Evolutionary conservation across 2,888 invertebrate species (phyloP).

Genomic region (Limnephilus rhombicus): DNA sequence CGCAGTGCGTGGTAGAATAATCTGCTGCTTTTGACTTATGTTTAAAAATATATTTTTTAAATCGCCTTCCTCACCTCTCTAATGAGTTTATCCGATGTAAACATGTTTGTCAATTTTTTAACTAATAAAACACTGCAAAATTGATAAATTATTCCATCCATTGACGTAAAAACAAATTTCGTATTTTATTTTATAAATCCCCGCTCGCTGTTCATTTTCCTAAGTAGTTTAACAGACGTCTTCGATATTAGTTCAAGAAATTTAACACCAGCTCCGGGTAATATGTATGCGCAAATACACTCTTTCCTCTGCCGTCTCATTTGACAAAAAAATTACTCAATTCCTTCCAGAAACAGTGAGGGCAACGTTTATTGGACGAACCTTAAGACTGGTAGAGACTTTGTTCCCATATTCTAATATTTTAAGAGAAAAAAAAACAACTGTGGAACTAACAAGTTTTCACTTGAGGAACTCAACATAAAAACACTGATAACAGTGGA

Average conservation of each 20-base stretch:
- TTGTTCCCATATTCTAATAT: background rate
- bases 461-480: background rate
- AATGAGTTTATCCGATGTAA: background rate
- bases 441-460: background rate
- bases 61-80: background rate
- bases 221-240: constrained; percentile 48
- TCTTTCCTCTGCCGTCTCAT: constrained; percentile 60
- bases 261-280: constrained; percentile 47
- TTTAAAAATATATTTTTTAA: background rate
- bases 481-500: background rate
- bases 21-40: background rate
- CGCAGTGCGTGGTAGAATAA: background rate
- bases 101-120: background rate
- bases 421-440: background rate
- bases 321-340: constrained; percentile 64
- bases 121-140: background rate
- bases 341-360: constrained; percentile 50
- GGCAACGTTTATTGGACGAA: constrained; percentile 52
- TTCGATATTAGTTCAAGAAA: constrained; percentile 53
- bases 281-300: constrained; percentile 41
- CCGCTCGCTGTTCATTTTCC: constrained; percentile 44
- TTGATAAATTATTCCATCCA: background rate
- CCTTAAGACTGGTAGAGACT: constrained; percentile 33
- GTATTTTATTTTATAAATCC: constrained; percentile 34
- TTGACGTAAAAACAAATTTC: constrained; percentile 10